Evolutionary conservation across 2,888 invertebrate species (phyloP).

Genomic region (Eristalinus sepulchralis): DNA sequence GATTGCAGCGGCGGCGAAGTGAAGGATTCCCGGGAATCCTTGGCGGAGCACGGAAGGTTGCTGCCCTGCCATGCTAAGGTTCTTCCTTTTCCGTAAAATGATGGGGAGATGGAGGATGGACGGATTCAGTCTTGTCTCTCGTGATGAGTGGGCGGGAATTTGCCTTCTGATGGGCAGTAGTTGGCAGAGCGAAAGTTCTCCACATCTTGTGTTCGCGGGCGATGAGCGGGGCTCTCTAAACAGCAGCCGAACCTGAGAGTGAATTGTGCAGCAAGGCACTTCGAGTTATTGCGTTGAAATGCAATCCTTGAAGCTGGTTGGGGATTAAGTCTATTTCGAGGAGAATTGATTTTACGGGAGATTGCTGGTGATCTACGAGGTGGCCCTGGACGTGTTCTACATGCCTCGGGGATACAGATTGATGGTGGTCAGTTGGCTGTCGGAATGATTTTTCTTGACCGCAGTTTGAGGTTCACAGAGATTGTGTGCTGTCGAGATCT

Average conservation of each 20-base stretch:
- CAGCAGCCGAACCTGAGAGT: neutral
- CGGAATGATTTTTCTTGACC: neutral
- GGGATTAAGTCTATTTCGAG: neutral
- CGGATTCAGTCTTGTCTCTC: neutral
- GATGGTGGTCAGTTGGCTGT: neutral
- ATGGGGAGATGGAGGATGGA: neutral
- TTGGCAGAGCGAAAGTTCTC: neutral
- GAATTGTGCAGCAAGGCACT: neutral
- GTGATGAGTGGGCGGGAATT: neutral
- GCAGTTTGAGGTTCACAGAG: neutral
- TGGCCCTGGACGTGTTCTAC: neutral
- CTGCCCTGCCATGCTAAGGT: neutral
- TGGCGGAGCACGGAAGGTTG: neutral
- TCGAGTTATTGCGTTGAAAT: neutral
- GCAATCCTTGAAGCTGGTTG: neutral
- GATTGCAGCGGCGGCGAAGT: slow-evolving; percentile 12
- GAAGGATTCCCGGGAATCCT: neutral
- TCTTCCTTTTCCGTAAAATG: neutral
- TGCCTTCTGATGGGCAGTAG: neutral
- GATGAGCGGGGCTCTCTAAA: neutral
- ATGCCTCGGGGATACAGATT: neutral
- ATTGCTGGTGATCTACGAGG: neutral
- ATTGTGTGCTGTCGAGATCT: neutral
- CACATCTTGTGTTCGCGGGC: neutral
- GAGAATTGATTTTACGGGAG: neutral